phyloP scores from a whole-genome alignment of 2,113 vertebrate species.

The Thryonomys swinderianus region DNA sequence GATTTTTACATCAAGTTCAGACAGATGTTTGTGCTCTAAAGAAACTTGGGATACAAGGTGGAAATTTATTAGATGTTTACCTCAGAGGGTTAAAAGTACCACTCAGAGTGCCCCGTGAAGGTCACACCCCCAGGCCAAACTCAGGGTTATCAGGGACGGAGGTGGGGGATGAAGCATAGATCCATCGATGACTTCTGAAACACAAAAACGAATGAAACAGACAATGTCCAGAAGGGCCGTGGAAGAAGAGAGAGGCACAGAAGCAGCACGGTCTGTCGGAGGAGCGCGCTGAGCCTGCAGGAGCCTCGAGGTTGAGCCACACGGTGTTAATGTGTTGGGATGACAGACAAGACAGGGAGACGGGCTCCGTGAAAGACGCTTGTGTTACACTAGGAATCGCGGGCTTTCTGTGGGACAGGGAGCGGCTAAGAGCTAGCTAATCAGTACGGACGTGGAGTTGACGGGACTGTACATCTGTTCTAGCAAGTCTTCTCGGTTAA shows the following conservation, averaged over 20 bases:
- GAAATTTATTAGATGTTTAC: neutral
- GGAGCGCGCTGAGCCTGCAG: neutral
- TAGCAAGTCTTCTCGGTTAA: neutral
- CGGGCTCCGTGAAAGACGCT: conserved; percentile 24
- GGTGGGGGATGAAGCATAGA: too few relatives aligned
- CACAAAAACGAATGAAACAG: too few relatives aligned
- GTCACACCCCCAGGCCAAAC: too few relatives aligned
- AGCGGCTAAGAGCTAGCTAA: conserved; percentile 11
- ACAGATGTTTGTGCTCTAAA: neutral
- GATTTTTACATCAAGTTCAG: conserved; percentile 32
- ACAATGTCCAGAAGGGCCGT: too few relatives aligned
- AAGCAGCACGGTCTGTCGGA: neutral
- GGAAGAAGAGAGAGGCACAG: neutral
- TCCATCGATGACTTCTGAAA: too few relatives aligned
- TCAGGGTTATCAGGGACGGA: too few relatives aligned
- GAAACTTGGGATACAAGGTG: neutral
- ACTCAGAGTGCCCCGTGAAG: neutral
- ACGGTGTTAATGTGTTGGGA: neutral
- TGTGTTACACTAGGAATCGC: neutral
- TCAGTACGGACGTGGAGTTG: neutral
- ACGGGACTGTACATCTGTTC: neutral
- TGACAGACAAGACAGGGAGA: conserved; percentile 1
- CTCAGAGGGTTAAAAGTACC: neutral
- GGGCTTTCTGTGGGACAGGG: neutral
- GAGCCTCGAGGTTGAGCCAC: neutral